phyloP scores from a whole-genome alignment of 2,888 invertebrate species.

The Melieria picta region DNA sequence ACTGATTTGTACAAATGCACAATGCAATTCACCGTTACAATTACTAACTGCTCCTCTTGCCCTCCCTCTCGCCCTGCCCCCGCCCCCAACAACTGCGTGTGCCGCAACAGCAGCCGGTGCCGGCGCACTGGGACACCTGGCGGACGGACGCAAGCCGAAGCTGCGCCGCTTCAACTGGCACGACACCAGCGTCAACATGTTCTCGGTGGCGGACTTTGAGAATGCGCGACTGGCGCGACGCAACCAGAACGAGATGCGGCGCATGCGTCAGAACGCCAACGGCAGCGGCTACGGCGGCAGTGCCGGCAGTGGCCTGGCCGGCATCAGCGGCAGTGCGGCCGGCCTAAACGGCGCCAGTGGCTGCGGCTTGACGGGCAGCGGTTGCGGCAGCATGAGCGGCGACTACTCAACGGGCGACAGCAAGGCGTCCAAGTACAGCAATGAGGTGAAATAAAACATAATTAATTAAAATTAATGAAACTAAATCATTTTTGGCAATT shows the following conservation, averaged over 20 bases:
- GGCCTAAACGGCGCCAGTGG: slow-evolving; percentile 43
- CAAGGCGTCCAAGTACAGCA: slow-evolving; percentile 64
- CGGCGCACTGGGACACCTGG: slow-evolving; percentile 46
- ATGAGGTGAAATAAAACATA: slow-evolving; percentile 53
- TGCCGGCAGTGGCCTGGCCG: slow-evolving; percentile 41
- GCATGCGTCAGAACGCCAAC: slow-evolving; percentile 60
- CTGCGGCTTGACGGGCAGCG: slow-evolving; percentile 52
- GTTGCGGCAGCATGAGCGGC: slow-evolving; percentile 45
- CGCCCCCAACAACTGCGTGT: slow-evolving; percentile 13
- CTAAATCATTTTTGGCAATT: background rate
- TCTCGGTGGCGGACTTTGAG: slow-evolving; percentile 66
- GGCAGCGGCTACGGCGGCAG: slow-evolving; percentile 52
- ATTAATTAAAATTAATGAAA: background rate
- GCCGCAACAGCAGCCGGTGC: slow-evolving; percentile 42
- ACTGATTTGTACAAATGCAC: too few species aligned
- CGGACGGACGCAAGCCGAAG: slow-evolving; percentile 64
- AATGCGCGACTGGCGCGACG: slow-evolving; percentile 65
- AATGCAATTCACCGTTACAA: background rate
- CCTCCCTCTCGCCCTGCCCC: background rate
- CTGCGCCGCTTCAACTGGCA: slow-evolving; percentile 65
- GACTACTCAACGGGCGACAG: slow-evolving; percentile 66
- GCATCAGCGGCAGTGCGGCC: slow-evolving; percentile 35
- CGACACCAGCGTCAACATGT: slow-evolving; percentile 66
- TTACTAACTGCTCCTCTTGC: background rate
- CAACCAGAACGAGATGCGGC: slow-evolving; percentile 65